These are phyloP conservation scores for Sus scrofa DNA, from an alignment of 2,113 vertebrate species.

Conservation along the genomic window DNA sequence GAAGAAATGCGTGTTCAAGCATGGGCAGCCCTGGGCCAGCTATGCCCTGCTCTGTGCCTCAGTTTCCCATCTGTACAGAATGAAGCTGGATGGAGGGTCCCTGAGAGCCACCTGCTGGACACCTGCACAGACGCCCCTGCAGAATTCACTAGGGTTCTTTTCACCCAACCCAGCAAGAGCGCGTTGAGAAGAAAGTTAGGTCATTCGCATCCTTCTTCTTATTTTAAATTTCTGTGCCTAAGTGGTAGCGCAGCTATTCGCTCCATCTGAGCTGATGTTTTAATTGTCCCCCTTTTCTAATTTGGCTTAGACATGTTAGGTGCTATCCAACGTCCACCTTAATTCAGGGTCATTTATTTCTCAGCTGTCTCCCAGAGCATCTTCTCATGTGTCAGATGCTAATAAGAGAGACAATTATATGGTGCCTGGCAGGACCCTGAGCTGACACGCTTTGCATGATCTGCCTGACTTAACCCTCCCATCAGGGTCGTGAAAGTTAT, in stretches of 20 bases:
- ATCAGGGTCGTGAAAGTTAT: not conserved
- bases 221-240: not conserved
- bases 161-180: not conserved
- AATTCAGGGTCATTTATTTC: not conserved
- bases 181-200: not conserved
- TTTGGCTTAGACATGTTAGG: not conserved
- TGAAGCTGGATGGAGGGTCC: not conserved
- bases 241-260: not conserved
- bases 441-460: rapidly evolving
- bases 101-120: too few relatives aligned
- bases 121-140: not conserved
- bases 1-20: not conserved
- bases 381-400: not conserved
- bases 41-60: not conserved
- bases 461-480: not conserved
- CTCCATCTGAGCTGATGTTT: not conserved
- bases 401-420: too few relatives aligned
- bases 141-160: not conserved
- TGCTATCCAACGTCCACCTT: not conserved
- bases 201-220: not conserved
- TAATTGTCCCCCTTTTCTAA: not conserved
- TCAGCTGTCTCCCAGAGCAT: not conserved
- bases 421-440: rapidly evolving
- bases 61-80: not conserved
- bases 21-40: not conserved